A percentile compares a stretch with the other conserved stretches of the same genome.
These are phyloP conservation scores for Rhea pennata DNA, from an alignment of 2,113 vertebrate species.

Conservation along the genomic window DNA sequence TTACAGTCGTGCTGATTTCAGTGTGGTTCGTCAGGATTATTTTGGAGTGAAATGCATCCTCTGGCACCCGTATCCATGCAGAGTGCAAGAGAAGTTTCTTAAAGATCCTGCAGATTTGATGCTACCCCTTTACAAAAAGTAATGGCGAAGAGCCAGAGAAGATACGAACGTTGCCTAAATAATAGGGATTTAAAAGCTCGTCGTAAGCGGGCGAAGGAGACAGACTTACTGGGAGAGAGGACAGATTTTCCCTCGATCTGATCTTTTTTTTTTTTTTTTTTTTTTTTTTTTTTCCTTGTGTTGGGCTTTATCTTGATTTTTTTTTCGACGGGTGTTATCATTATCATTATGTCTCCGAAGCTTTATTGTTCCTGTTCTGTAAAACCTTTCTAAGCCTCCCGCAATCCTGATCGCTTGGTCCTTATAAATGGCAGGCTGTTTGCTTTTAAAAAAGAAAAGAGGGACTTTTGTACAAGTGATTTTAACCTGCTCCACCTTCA, in stretches of 20 bases:
- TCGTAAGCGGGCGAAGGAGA: background rate
- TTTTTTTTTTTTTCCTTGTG: background rate
- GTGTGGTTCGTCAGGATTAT: background rate
- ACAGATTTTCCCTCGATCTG: background rate
- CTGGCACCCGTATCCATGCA: background rate
- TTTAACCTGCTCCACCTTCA: conserved; percentile 87
- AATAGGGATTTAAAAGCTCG: background rate
- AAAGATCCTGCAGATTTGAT: background rate
- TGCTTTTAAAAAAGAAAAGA: conserved; percentile 27
- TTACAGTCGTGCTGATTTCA: background rate
- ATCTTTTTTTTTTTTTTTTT: background rate
- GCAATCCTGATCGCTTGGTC: conserved; percentile 7
- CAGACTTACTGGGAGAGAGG: background rate
- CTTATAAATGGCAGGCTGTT: conserved; percentile 57
- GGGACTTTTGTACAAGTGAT: conserved; percentile 71
- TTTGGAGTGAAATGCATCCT: background rate
- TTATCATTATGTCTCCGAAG: conserved; percentile 36
- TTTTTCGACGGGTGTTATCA: conserved; percentile 44
- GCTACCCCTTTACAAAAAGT: background rate
- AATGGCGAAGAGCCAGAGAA: background rate
- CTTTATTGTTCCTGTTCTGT: conserved; percentile 12
- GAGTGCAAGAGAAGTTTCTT: background rate
- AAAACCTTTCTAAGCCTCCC: background rate
- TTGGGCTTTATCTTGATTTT: conserved; percentile 13
- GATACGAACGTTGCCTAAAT: background rate